These are phyloP conservation scores for Megalops atlanticus DNA, from an alignment of 2,113 vertebrate species.

Conservation along the genomic window DNA sequence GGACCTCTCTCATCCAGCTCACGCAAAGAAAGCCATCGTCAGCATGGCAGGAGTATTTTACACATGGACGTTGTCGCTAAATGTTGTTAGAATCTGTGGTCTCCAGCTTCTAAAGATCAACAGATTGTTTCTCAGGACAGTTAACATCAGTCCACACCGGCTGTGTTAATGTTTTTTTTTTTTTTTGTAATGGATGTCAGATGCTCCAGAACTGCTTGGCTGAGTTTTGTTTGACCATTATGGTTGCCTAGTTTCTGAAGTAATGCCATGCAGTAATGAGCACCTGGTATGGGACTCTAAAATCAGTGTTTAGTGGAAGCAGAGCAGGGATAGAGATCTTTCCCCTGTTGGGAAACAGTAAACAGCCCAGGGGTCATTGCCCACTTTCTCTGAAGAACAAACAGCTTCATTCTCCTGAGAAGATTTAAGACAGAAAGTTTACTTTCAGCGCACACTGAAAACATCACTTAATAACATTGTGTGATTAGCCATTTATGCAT, in stretches of 20 bases:
- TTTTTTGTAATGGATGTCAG: neutral
- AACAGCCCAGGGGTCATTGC: neutral
- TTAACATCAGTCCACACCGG: neutral
- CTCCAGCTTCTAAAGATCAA: neutral
- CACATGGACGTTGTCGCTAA: neutral
- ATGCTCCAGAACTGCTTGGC: constrained; percentile 34
- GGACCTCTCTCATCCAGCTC: constrained; percentile 49
- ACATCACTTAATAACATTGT: neutral
- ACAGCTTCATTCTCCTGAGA: neutral
- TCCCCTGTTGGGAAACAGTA: constrained; percentile 25
- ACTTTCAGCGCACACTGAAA: constrained; percentile 31
- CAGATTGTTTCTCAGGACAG: neutral
- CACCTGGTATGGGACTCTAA: constrained; percentile 40
- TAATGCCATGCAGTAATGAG: constrained; percentile 42
- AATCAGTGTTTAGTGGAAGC: constrained; percentile 23
- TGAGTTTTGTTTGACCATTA: constrained; percentile 26
- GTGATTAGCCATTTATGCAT: neutral
- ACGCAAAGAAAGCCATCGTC: constrained; percentile 40
- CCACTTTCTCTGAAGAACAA: neutral
- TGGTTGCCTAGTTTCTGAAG: constrained; percentile 23
- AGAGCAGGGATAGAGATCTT: neutral
- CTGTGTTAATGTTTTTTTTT: neutral
- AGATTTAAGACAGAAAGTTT: neutral
- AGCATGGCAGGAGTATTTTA: neutral
- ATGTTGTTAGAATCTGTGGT: neutral